Evolutionary conservation across 1,140 invertebrate species (phyloP).

Genomic region (Polyergus mexicanus): DNA sequence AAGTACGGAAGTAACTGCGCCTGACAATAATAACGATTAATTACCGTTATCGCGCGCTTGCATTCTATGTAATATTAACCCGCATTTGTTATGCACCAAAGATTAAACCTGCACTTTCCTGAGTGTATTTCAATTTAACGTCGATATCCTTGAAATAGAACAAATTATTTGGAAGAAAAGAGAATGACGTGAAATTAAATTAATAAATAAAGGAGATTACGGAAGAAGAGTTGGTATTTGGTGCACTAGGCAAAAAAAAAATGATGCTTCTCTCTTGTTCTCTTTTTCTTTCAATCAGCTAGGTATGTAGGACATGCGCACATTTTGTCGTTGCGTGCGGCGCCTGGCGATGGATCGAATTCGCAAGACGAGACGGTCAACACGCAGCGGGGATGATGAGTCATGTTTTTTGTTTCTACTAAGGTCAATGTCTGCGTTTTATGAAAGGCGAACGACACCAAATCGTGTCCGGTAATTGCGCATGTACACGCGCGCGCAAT

Average conservation of each 20-base stretch:
- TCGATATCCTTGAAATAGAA: not conserved
- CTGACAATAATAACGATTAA: not conserved
- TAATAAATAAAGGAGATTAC: not conserved
- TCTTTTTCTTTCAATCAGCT: slow-evolving; percentile 27
- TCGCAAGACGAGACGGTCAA: slow-evolving; percentile 63
- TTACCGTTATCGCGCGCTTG: not conserved
- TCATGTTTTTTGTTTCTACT: slow-evolving; percentile 44
- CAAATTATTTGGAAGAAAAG: too few species aligned
- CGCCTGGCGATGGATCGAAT: slow-evolving; percentile 61
- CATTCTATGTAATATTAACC: slow-evolving; percentile 10
- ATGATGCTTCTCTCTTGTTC: not conserved
- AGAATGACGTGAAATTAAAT: not conserved
- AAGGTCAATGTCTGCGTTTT: slow-evolving; percentile 64
- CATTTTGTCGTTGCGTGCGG: slow-evolving; percentile 13
- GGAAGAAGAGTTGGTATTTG: not conserved
- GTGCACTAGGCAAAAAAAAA: not conserved
- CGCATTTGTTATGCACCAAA: not conserved
- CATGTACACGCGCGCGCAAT: not conserved
- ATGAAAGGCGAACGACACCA: slow-evolving; percentile 43
- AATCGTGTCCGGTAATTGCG: not conserved
- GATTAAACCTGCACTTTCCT: slow-evolving; percentile 1
- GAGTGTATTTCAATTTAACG: not conserved
- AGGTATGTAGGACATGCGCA: slow-evolving; percentile 17
- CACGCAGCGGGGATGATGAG: slow-evolving; percentile 64
- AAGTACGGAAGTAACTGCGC: not conserved